Evolutionary conservation across 2,113 vertebrate species (phyloP).

Genomic region (Plecotus auritus): DNA sequence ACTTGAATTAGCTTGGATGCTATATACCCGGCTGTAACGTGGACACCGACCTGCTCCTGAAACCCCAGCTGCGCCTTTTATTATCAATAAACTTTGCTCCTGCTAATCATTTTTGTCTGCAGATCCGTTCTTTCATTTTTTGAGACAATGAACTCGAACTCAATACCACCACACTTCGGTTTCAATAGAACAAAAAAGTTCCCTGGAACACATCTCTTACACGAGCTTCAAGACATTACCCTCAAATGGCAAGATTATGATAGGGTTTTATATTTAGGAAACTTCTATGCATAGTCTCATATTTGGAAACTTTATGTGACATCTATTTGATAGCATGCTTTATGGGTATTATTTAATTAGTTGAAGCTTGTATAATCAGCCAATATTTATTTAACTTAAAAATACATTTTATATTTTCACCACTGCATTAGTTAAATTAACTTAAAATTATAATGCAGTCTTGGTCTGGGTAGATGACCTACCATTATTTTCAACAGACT

Average conservation of each 20-base stretch:
- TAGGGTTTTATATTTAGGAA: background rate
- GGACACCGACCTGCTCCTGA: no score
- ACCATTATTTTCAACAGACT: background rate
- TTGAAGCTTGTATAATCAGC: background rate
- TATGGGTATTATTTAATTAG: background rate
- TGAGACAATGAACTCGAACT: no score
- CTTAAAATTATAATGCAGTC: background rate
- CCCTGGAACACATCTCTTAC: background rate
- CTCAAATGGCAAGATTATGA: background rate
- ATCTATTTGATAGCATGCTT: background rate
- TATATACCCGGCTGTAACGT: no score
- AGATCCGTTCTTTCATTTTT: no score
- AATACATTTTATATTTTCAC: background rate
- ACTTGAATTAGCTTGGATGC: no score
- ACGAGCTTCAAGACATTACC: background rate
- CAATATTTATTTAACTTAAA: slow-evolving; percentile 22
- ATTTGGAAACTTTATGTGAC: background rate
- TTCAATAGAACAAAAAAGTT: background rate
- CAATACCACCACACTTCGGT: no score
- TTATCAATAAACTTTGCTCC: no score
- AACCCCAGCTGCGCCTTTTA: no score
- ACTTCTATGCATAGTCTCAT: background rate
- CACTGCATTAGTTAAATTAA: background rate
- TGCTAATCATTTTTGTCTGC: no score
- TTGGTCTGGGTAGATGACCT: background rate